These are phyloP conservation scores for Cephus nigrinus DNA, from an alignment of 2,888 invertebrate genomes.

Conservation along the genomic window DNA sequence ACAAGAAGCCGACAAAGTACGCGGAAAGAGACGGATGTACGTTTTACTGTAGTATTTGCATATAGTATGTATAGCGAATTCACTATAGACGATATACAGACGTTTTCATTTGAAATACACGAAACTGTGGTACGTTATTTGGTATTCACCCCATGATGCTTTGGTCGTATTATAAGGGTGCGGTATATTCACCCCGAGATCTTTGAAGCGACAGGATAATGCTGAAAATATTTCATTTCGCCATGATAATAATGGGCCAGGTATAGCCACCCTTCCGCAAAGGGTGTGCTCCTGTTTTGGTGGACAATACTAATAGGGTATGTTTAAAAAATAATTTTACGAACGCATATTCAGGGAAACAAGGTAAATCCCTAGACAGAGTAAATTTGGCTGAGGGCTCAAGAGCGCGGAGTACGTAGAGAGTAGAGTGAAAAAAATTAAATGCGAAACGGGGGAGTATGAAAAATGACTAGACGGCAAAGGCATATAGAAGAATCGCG, in stretches of 20 bases:
- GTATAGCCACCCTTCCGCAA: not conserved
- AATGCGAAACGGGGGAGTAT: not conserved
- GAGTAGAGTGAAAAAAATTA: not conserved
- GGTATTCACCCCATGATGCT: not conserved
- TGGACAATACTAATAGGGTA: not conserved
- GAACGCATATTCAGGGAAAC: not conserved
- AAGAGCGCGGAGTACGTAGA: not conserved
- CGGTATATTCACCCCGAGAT: not conserved
- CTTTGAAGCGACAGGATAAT: not conserved
- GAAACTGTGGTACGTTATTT: not conserved
- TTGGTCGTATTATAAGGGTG: not conserved
- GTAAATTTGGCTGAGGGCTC: not conserved
- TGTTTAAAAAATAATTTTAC: not conserved
- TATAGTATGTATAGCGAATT: not conserved
- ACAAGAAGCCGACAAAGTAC: not conserved
- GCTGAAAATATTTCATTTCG: not conserved
- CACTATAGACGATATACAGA: not conserved
- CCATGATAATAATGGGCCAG: not conserved
- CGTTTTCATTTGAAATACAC: not conserved
- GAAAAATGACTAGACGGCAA: not conserved
- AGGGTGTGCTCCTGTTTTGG: not conserved
- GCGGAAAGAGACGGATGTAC: not conserved
- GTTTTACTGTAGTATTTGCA: not conserved
- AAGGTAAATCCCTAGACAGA: not conserved
- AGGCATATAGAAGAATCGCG: not conserved